Percentiles rank a stretch among this genome's conserved stretches.
Evolutionary conservation across 2,888 invertebrate genomes (phyloP).

Genomic region (Philhelius pedissequus): DNA sequence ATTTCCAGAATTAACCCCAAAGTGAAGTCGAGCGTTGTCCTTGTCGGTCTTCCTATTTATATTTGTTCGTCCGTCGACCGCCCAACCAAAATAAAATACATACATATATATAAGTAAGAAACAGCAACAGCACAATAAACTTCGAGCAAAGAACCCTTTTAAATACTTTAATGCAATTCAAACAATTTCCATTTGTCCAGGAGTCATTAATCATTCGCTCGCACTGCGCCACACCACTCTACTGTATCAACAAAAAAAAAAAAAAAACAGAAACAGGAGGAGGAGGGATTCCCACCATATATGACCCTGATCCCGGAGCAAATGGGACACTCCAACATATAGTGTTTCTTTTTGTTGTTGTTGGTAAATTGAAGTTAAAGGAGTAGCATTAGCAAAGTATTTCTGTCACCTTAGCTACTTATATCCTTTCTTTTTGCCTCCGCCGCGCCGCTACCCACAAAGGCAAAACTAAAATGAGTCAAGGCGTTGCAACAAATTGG

Average conservation of each 20-base stretch:
- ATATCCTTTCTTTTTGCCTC: slow-evolving; percentile 32
- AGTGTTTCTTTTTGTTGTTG: too few relatives aligned
- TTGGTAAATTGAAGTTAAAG: slow-evolving; percentile 34
- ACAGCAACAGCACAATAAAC: slow-evolving; percentile 26
- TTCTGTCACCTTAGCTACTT: slow-evolving; percentile 52
- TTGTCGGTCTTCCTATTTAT: not conserved
- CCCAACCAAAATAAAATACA: slow-evolving; percentile 16
- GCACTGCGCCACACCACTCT: slow-evolving; percentile 40
- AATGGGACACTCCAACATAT: slow-evolving; percentile 40
- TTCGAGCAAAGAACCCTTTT: slow-evolving; percentile 58
- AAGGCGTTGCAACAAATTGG: slow-evolving; percentile 58
- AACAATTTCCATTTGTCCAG: slow-evolving; percentile 78
- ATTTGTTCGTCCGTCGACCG: not conserved
- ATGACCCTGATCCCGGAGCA: slow-evolving; percentile 48
- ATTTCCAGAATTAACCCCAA: slow-evolving; percentile 62
- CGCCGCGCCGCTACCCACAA: slow-evolving; percentile 15
- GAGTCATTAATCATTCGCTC: slow-evolving; percentile 77
- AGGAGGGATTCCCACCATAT: slow-evolving; percentile 66
- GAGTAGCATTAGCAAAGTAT: not conserved
- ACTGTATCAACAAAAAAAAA: not conserved
- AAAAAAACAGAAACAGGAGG: slow-evolving; percentile 68
- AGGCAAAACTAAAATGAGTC: slow-evolving; percentile 13
- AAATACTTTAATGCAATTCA: slow-evolving; percentile 77
- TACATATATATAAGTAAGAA: not conserved
- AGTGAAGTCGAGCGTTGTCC: slow-evolving; percentile 44